Conservation (phyloP, 2,797 vertebrate genomes). For the Diplodus sargus region DNA sequence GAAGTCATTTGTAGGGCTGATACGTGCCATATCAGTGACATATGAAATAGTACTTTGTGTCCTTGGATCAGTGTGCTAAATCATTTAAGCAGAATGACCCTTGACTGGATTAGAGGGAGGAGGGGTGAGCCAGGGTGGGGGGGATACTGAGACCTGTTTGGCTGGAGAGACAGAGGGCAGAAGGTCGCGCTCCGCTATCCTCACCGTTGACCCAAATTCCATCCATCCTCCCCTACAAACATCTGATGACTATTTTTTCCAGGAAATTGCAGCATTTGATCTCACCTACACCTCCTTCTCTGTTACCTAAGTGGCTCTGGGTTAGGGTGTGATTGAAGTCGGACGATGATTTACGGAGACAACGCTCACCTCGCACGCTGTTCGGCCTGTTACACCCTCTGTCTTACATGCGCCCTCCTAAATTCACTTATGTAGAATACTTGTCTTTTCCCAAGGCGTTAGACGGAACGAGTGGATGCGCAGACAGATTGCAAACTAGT, state of each 20-base stretch:
- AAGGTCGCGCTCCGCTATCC: conserved; percentile 77
- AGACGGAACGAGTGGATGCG: conserved; percentile 64
- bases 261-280: conserved; percentile 79
- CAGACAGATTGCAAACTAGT: conserved; percentile 76
- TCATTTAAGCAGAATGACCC: conserved; percentile 85
- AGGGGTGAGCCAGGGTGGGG: conserved; percentile 35
- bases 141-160: conserved; percentile 37
- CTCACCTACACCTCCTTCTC: conserved; percentile 62
- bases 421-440: conserved; percentile 78
- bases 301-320: conserved; percentile 59
- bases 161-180: conserved; percentile 52
- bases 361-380: conserved; percentile 48
- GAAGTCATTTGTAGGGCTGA: conserved; percentile 72
- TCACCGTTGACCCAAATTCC: conserved; percentile 85
- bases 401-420: conserved; percentile 75
- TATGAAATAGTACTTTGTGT: conserved; percentile 87
- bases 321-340: conserved; percentile 50
- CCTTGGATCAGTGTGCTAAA: conserved; percentile 82
- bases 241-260: conserved; percentile 82
- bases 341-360: conserved; percentile 59
- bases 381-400: conserved; percentile 62
- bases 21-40: conserved; percentile 82
- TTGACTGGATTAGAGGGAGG: conserved; percentile 61
- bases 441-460: conserved; percentile 77
- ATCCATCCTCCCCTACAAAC: conserved; percentile 75